Evolutionary conservation across 1,140 invertebrate species (phyloP), one percentile per base, ranked within the genome.

Genomic region (Halyomorpha halys): DNA sequence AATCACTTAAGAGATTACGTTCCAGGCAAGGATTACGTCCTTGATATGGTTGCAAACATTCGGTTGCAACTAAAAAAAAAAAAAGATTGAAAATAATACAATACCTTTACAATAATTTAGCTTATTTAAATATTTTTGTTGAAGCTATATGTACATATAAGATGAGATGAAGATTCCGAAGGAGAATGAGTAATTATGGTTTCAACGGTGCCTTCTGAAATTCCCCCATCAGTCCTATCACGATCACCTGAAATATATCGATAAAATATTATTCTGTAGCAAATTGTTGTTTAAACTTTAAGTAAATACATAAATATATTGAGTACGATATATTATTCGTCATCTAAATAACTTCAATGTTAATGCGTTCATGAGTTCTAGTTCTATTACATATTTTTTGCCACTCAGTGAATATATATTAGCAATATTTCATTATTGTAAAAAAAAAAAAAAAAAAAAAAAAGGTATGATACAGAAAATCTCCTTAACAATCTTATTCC

Each of bases 11-110:
- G 11, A 90, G 78, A 76, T 96, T 96, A 1, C 91, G 77, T 72
- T 94, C 90, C 70, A 91, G 80, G 69, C 89, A 94, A 0, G 90
- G 89, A 79, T 96, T 95, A 14, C 91, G 77, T 4, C 91, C 91
- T 73, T 94, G 90, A 74, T 91, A 85, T 1, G 89, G 88, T 69
- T 90, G 89, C 27, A 90, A 23, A 23, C 53, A 56, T 25, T 56
- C 53, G 1, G 53, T 56, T 23, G 23, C 15, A 15, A 56, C 53
- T 56, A 14, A 11, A 56, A 23, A 23, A 6, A 56, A 23, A 23
- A 6, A 56, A 56, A 23, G 1, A 11, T 6, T 49, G 6, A 49
- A 49, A 5, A 8, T 49, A 5, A 49, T n/a, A n/a, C n/a, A n/a
- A n/a, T n/a, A n/a, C n/a, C n/a, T n/a, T n/a, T n/a, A n/a, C n/a